Evolutionary conservation across 2,113 vertebrate species (phyloP), one percentile per base, ranked within the genome.

Genomic region (Candoia aspera): DNA sequence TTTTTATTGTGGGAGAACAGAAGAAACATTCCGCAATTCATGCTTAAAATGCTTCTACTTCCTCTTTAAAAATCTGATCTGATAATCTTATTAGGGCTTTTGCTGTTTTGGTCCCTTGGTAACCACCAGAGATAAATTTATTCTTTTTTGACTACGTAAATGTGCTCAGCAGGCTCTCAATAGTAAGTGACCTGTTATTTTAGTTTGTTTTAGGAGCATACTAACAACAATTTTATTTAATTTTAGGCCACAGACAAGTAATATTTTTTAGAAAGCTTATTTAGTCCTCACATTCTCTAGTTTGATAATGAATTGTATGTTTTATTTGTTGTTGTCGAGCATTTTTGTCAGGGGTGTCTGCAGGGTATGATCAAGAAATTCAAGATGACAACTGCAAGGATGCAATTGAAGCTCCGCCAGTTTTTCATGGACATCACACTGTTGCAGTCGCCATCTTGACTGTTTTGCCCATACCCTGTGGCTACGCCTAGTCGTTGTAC

Each of bases 1-100:
- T 55, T 89, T 88, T 73, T 64, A 60, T 90, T 55, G 55, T 84
- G 58, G 85, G 91, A 91, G 92, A 94, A 57, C 73, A 93, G 90
- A 90, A 96, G 95, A 92, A 11, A 42, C 49, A 93, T 90, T 55
- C n/a, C 89, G 89, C 49, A 84, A 88, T 49, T 92, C 92, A 88
- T 24, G 54, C 2, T 33, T 90, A 37, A 95, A 96, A 94, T 87
- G 42, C 84, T 90, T 93, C 92, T 89, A 94, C 94, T 94, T 93
- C 94, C 90, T 91, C 92, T 92, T n/a, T 93, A 94, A 60, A 60
- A 59, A 93, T 90, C 88, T 68, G 73, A 86, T 94, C 86, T 86
- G 88, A 95, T 96, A 93, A 91, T 92, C 89, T 93, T 1, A 9
- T 94, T 90, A 90, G 62, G 33, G 91, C 94, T 89, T 90, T 83